phyloP scores from a whole-genome alignment of 2,888 invertebrate genomes.

The Drosophila siamana region DNA sequence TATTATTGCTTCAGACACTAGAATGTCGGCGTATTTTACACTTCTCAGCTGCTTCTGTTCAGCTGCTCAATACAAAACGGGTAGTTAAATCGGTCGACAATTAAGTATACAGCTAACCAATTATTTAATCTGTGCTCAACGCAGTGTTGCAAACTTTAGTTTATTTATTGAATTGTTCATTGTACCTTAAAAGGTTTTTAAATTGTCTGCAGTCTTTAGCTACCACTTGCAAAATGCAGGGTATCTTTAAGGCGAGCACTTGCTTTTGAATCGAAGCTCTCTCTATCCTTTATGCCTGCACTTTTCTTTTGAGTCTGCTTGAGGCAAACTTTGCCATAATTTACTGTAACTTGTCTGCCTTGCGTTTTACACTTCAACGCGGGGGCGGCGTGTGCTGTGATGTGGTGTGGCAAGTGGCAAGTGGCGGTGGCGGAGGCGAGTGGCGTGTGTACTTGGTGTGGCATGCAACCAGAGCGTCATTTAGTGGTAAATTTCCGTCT shows the following conservation, averaged over 20 bases:
- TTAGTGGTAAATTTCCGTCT: slow-evolving; percentile 73
- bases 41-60: no score
- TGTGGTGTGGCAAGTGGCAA: not conserved
- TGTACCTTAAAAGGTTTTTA: no score
- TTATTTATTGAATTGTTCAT: no score
- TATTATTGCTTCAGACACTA: slow-evolving; percentile 8
- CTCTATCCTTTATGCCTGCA: not conserved
- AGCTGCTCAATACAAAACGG: no score
- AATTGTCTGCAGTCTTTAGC: no score
- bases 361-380: slow-evolving; percentile 38
- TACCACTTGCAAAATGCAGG: no score
- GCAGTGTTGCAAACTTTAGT: no score
- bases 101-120: no score
- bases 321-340: slow-evolving; percentile 41
- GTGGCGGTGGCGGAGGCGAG: no score
- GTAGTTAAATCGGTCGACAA: no score
- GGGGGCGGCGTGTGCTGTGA: not conserved
- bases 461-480: slow-evolving; percentile 48
- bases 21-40: not conserved
- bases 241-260: not conserved
- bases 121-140: no score
- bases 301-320: slow-evolving; percentile 15
- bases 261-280: not conserved
- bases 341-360: slow-evolving; percentile 37
- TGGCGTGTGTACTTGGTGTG: slow-evolving; percentile 1